phyloP scores from a whole-genome alignment of 2,113 vertebrate species.

The Ammodramus savannarum region DNA sequence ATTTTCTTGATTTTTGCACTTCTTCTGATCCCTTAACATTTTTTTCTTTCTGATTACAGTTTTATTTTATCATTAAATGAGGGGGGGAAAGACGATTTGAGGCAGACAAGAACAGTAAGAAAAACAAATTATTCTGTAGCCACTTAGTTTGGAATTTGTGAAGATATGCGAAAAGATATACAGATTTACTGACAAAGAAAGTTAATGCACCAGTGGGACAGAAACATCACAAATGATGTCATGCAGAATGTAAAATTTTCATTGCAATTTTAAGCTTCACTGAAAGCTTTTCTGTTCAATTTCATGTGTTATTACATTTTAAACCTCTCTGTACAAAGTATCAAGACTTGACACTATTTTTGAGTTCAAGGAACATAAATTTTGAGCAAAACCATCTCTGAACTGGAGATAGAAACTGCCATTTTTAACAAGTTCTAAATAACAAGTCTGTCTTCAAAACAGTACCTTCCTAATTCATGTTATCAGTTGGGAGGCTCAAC shows the following conservation, averaged over 20 bases:
- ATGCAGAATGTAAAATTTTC: slow-evolving; percentile 40
- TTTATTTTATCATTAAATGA: neutral
- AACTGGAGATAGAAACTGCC: neutral
- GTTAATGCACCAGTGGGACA: slow-evolving; percentile 3
- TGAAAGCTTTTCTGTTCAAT: slow-evolving; percentile 42
- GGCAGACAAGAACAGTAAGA: neutral
- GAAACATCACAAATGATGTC: slow-evolving; percentile 34
- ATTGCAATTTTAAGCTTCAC: slow-evolving; percentile 42
- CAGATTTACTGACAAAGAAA: neutral
- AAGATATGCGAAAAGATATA: neutral
- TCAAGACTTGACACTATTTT: neutral
- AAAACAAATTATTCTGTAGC: neutral
- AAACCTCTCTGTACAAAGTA: neutral
- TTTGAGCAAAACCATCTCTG: neutral
- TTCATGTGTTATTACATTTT: slow-evolving; percentile 34
- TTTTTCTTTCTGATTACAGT: neutral
- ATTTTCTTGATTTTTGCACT: neutral
- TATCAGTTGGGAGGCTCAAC: neutral
- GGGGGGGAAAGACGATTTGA: neutral
- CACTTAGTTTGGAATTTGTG: neutral
- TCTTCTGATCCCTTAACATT: neutral
- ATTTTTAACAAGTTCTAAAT: neutral
- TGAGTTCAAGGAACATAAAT: neutral
- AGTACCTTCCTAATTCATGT: neutral
- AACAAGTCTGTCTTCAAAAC: neutral